A percentile compares a stretch with the other conserved stretches of the same genome.
phyloP scores from a whole-genome alignment of 30 jellyfish, hydroid and myxozoan species.

The Aurelia sp. region DNA sequence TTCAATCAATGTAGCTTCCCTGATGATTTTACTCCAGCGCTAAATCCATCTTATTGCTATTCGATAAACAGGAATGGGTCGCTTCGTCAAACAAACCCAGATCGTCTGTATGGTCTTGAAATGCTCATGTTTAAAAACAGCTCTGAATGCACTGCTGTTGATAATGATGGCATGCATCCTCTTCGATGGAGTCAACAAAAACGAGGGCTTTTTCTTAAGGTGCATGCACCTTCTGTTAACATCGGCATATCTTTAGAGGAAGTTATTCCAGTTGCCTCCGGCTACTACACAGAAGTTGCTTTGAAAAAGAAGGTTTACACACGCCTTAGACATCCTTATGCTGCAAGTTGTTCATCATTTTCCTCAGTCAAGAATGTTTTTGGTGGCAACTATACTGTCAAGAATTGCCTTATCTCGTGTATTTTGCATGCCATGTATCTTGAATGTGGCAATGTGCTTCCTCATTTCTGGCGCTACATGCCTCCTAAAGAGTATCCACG shows the following conservation, averaged over 20 bases:
- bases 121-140: constrained; percentile 17
- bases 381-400: constrained; percentile 12
- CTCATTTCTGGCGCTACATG: background rate
- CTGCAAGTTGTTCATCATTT: constrained; percentile 6
- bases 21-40: constrained; percentile 8
- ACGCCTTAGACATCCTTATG: constrained; percentile 16
- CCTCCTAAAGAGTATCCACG: too few species aligned
- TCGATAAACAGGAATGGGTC: constrained; percentile 19
- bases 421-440: background rate
- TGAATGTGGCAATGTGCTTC: background rate
- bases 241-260: background rate
- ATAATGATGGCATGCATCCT: too few species aligned
- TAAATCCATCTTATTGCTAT: constrained; percentile 7
- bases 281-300: constrained; percentile 11
- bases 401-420: constrained; percentile 10
- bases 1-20: constrained; percentile 5
- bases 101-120: constrained; percentile 17
- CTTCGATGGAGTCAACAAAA: background rate
- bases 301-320: background rate
- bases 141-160: too few species aligned
- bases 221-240: constrained; percentile 3
- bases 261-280: constrained; percentile 7
- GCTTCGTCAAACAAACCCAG: background rate
- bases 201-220: constrained; percentile 11
- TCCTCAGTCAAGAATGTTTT: background rate